A percentile compares a stretch with the other conserved stretches of the same genome.
Evolutionary conservation across 2,888 invertebrate species (phyloP).

Genomic region (Lasius platythorax): DNA sequence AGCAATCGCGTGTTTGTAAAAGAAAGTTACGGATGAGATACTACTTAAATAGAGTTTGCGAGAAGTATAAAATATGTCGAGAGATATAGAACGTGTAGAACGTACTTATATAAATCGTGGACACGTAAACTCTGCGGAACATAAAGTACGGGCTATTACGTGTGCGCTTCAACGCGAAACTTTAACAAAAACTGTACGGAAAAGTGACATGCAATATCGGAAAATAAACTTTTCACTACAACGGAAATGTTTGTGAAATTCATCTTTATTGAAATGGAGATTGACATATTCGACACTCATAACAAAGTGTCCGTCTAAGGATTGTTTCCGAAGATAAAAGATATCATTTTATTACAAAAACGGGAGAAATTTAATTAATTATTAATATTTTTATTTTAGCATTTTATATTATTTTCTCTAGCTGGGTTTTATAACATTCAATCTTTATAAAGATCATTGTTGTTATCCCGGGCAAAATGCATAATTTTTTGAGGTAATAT

Average conservation of each 20-base stretch:
- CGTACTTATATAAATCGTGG: conserved; percentile 23
- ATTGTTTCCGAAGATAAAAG: background rate
- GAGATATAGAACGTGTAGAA: background rate
- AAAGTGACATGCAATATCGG: conserved; percentile 12
- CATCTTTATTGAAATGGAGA: background rate
- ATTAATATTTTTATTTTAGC: background rate
- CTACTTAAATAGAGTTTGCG: background rate
- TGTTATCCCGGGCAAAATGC: background rate
- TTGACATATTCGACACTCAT: background rate
- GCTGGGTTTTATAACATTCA: too few species aligned
- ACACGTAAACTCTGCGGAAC: background rate
- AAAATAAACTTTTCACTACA: conserved; percentile 29
- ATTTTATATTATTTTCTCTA: background rate
- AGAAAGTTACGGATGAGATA: background rate
- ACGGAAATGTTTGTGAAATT: background rate
- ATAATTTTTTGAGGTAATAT: background rate
- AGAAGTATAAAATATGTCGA: conserved; percentile 21
- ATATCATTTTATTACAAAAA: background rate
- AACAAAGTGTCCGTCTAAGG: background rate
- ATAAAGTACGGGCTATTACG: conserved; percentile 9
- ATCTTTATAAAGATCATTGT: conserved; percentile 15
- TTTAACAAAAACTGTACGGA: conserved; percentile 16
- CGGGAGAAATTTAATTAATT: background rate
- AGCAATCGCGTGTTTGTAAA: background rate
- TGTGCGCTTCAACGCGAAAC: background rate